Evolutionary conservation across 2,888 invertebrate species (phyloP), one percentile per base, ranked within the genome.

Genomic region (Aproaerema taeniolella): DNA sequence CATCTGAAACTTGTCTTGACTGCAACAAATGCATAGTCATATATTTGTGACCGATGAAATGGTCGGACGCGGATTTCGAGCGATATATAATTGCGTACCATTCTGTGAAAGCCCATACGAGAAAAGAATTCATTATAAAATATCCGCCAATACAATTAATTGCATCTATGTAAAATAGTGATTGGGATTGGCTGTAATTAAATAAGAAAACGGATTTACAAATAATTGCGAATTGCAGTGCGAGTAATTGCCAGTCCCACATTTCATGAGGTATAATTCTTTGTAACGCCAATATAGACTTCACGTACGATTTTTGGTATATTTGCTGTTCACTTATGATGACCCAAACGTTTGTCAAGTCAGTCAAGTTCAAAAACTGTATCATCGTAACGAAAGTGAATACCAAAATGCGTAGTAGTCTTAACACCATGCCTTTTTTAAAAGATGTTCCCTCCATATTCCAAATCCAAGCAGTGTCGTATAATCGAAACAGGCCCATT

Each of bases 191-290:
- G 1, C 51, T 54, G 31, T 52, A 58, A 16, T 53, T 59, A 10
- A 58, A 68, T 2, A 67, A 41, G 2, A 62, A 43, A 3, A 66
- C 38, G 2, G 57, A 53, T 12, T 57, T 67, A 4, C 56, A 47
- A 2, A 65, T 47, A 10, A 58, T 58, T 5, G 50, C 44, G 8
- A 62, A 37, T 5, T 61, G 55, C 2, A 47, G 31, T 7, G 43
- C 39, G 2, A 55, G 11, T 7, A 51, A 46, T 20, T 20, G 20
- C 20, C 20, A 6, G 4, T 6, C 4, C 20, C 8, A 4, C 20
- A 20, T 20, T n/a, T n/a, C n/a, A n/a, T n/a, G n/a, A n/a, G n/a
- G n/a, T n/a, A n/a, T n/a, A n/a, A n/a, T n/a, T n/a, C n/a, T n/a
- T n/a, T n/a, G n/a, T n/a, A n/a, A n/a, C n/a, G n/a, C n/a, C n/a